phyloP scores from a whole-genome alignment of 1,140 invertebrate species.

The Oryzaephilus surinamensis region DNA sequence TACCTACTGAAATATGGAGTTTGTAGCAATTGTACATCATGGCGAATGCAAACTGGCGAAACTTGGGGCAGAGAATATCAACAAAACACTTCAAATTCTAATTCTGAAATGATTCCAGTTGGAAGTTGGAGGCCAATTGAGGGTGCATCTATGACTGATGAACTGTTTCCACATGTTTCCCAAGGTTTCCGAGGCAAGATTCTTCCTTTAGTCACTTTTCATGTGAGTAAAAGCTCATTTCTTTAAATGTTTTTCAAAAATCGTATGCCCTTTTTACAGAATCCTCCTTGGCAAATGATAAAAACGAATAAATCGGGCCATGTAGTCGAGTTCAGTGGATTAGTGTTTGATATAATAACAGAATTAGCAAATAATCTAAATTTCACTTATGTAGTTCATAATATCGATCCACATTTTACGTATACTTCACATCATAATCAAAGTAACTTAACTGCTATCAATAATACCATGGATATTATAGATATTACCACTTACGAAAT shows the following conservation, averaged over 20 bases:
- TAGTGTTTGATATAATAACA: constrained; percentile 70
- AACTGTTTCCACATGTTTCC: constrained; percentile 65
- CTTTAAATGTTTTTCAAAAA: neutral
- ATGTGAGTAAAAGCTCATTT: constrained; percentile 42
- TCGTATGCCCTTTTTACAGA: constrained; percentile 41
- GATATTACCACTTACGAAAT: too few species aligned
- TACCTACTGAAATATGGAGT: constrained; percentile 38
- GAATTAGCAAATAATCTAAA: constrained; percentile 69
- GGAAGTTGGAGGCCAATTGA: constrained; percentile 62
- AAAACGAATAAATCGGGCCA: constrained; percentile 43
- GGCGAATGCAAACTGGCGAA: constrained; percentile 53
- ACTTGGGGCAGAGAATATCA: constrained; percentile 50
- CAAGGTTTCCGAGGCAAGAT: constrained; percentile 67
- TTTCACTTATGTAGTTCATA: constrained; percentile 52
- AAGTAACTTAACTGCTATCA: too few species aligned
- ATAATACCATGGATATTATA: too few species aligned
- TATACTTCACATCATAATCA: too few species aligned
- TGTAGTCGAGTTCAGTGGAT: constrained; percentile 48
- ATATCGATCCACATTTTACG: too few species aligned
- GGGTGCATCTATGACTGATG: constrained; percentile 54
- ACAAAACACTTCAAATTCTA: constrained; percentile 14
- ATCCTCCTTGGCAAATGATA: constrained; percentile 75
- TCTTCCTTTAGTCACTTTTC: constrained; percentile 55
- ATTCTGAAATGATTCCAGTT: constrained; percentile 46
- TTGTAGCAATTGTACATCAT: constrained; percentile 54